Evolutionary conservation across 1,140 invertebrate genomes (phyloP), one percentile per base, ranked within the genome.

Genomic region (Drosophila lini): DNA sequence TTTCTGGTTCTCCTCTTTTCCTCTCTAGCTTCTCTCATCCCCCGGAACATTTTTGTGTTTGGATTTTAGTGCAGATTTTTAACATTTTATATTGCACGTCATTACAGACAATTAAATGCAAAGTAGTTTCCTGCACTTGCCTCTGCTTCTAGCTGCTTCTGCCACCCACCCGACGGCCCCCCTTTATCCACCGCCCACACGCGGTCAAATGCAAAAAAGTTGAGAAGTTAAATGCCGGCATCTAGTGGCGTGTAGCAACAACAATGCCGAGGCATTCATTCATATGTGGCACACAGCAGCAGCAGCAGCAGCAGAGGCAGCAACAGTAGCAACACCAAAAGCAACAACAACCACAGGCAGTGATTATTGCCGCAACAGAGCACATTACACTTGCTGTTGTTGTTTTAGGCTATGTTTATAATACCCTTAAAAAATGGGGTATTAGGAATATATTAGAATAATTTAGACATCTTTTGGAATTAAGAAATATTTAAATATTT

Each of bases 31-130:
- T 10, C 10, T n/a, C 47, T 9, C 32, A 15, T 16, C 41, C 59
- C 15, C 45, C 38, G 22, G 25, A 34, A 67, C n/a, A 42, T 65
- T 65, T 65, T 60, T 61, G 57, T 65, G 58, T 78, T 84, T 50
- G 65, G 79, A 85, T 86, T 89, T 75, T 73, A 82, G 78, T 89
- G 82, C 86, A 89, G 84, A 88, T 88, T 88, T 88, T 89, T 71
- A 88, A 88, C 84, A 88, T 88, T 88, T 88, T 88, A 91, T 92
- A 92, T 92, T 92, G 90, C 90, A 92, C 91, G 91, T 91, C 91
- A 92, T 92, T 92, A 92, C 85, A 91, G 89, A 91, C 91, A 92
- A 92, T 92, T 92, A 92, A 92, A 92, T 92, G 91, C 91, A 92
- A 92, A 92, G 83, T 91, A 92, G 91, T 91, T 92, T 92, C 91